Evolutionary conservation across 2,113 vertebrate species (phyloP), one percentile per base, ranked within the genome.

Genomic region (Chloroceryle aenea): DNA sequence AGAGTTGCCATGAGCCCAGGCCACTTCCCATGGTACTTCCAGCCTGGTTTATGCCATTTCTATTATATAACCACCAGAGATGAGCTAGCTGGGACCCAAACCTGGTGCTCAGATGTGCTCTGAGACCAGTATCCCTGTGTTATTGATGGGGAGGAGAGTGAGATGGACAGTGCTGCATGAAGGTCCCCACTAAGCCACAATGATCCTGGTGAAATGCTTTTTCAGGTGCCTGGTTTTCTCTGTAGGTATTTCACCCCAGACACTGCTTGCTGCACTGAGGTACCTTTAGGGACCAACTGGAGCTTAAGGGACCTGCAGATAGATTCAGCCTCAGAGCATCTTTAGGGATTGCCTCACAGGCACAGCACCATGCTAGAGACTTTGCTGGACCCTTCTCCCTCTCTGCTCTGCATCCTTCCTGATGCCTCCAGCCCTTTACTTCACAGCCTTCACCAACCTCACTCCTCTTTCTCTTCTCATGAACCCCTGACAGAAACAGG

Each of bases 91-190:
- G 26, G 25, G 26, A 40, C 56, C 21, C 36, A 85, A 22, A 45
- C 18, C 20, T 14, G n/a, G 20, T 7, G 34, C 29, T 29, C 6
- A 32, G 67, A 43, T 9, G 29, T 5, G 45, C 6, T 42, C 43
- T 22, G 3, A 29, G 53, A 2, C 16, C 0, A 1, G 29, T 48
- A 67, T 6, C 29, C 40, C 56, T 21, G n/a, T 21, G 43, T 4
- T 25, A 10, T 59, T 4, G 2, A 30, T 42, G 36, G 11, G 48
- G 14, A 59, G 58, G 29, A 45, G 9, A 45, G 3, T 4, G 10
- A 29, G 3, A 0, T 0, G 3, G 10, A 2, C 1, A 18, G 27
- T 73, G 27, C 6, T 50, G 9, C 32, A 5, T 0, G 6, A 32
- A 7, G 10, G 10, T 27, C 42, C 14, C 36, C 47, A 12, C 19